Base-by-base conservation (phyloP, 1,140 invertebrate species). In the Zophobas atratus region DNA sequence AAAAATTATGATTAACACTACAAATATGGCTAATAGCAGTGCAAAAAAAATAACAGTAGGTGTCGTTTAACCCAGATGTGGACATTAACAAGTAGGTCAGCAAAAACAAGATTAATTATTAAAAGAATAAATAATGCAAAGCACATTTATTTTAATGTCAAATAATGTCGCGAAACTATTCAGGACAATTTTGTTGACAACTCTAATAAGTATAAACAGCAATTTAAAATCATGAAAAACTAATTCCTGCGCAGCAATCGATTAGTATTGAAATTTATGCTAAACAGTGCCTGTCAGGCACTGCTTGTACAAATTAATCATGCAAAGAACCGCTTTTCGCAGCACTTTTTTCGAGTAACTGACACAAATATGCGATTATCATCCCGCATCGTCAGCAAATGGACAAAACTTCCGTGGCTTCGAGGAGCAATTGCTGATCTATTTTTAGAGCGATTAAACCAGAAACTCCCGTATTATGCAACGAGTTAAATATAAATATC, bases 181-280 rank as follows among this genome's bases (percentile, higher is more conserved):
- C 20, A 20, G 20, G 20, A 60, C 56, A 35, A 60, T 36, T 36
- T 60, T 60, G 36, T n/a, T 60, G n/a, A 60, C 56, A 36, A 8
- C 3, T 34, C 6, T 4, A 46, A 46, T 46, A 3, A 46, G 8
- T 46, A 8, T 46, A 46, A 33, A 57, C 34, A 5, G 55, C 34
- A 57, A 57, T 57, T 60, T 60, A 39, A 36, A 57, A 60, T 35
- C 35, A 39, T 6, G 38, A 60, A 60, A 60, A 60, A 60, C 6
- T 3, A 38, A 60, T 38, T 38, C n/a, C 20, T 36, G n/a, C 6
- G 6, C 20, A 34, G 20, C 55, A 33, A 57, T 34, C 33, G 36
- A 39, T 60, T 60, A 60, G 4, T 1, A 60, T 60, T 36, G 38
- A 60, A 60, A 60, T 60, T 35, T 60, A 60, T 60, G 56, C 56